Evolutionary conservation across 2,113 vertebrate genomes (phyloP).

Genomic region (Dicerorhinus sumatrensis): DNA sequence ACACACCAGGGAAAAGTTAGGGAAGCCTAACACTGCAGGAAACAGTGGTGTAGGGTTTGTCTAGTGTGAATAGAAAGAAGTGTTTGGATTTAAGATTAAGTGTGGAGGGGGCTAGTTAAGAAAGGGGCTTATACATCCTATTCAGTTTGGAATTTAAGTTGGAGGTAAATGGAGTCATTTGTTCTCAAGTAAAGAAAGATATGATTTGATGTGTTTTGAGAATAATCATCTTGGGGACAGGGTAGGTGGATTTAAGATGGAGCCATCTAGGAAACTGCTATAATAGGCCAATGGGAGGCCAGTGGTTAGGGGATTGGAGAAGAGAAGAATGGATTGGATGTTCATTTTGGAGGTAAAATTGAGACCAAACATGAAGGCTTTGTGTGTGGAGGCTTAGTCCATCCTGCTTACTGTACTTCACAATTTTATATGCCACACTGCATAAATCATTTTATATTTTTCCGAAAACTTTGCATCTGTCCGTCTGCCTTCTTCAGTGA

Average conservation of each 20-base stretch:
- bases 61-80: neutral
- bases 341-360: neutral
- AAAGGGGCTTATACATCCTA: neutral
- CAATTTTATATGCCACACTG: neutral
- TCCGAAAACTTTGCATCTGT: neutral
- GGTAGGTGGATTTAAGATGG: neutral
- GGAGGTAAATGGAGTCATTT: neutral
- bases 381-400: neutral
- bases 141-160: neutral
- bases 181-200: neutral
- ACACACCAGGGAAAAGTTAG: neutral
- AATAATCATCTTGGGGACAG: neutral
- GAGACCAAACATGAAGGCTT: neutral
- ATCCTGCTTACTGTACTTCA: neutral
- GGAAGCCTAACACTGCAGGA: neutral
- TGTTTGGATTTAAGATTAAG: neutral
- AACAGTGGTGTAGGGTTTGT: neutral
- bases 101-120: neutral
- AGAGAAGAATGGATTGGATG: neutral
- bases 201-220: neutral
- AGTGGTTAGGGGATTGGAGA: neutral
- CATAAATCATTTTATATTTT: neutral
- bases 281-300: neutral
- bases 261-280: neutral
- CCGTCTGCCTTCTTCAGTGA: neutral